Evolutionary conservation across 2,113 vertebrate genomes (phyloP).

Genomic region (Cololabis saira): DNA sequence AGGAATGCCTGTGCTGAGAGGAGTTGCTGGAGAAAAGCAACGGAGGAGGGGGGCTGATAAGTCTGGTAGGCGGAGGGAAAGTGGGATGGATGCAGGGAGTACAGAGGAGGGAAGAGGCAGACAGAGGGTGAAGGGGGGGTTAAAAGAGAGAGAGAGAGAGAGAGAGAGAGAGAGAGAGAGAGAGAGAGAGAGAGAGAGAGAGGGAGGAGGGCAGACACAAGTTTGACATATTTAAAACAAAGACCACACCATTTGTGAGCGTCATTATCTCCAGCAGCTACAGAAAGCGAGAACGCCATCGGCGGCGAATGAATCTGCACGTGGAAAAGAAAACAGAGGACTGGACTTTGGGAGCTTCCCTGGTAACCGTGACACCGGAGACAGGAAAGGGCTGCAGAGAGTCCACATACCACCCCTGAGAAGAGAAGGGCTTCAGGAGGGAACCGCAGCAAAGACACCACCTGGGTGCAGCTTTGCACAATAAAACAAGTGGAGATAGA

Average conservation of each 20-base stretch:
- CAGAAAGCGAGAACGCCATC: not conserved
- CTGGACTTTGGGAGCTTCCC: constrained; percentile 24
- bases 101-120: constrained; percentile 29
- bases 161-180: constrained; percentile 2
- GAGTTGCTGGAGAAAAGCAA: constrained; percentile 45
- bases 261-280: not conserved
- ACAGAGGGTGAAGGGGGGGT: constrained; percentile 24
- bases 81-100: constrained; percentile 47
- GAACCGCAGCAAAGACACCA: constrained; percentile 12
- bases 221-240: constrained; percentile 62
- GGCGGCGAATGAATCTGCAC: not conserved
- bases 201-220: constrained; percentile 23
- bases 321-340: constrained; percentile 13
- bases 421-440: constrained; percentile 46
- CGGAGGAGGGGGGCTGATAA: constrained; percentile 56
- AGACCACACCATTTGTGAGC: constrained; percentile 33
- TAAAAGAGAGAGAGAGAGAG: constrained; percentile 10
- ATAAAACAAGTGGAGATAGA: not conserved
- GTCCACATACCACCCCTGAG: constrained; percentile 25
- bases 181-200: constrained; percentile 2
- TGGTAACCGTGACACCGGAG: constrained; percentile 38
- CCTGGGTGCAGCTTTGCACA: no score
- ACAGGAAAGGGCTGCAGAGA: constrained; percentile 37
- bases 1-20: constrained; percentile 57
- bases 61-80: constrained; percentile 65